phyloP scores from a whole-genome alignment of 2,113 vertebrate genomes.

The Meleagris gallopavo region DNA sequence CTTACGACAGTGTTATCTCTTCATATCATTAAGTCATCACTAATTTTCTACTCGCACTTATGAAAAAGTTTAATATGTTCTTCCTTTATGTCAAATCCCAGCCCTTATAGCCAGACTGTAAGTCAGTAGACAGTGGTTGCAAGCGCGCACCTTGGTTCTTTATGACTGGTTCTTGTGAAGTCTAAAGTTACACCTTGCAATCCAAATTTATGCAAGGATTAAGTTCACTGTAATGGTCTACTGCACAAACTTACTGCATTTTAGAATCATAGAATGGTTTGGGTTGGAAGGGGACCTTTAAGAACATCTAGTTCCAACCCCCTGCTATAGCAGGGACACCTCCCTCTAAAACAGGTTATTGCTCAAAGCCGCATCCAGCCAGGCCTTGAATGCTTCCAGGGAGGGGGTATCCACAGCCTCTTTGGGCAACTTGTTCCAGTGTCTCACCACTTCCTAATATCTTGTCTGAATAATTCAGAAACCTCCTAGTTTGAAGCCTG shows the following conservation, averaged over 20 bases:
- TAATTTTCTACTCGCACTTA: not conserved
- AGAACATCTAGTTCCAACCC: no score
- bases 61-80: not conserved
- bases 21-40: not conserved
- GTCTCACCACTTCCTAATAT: no score
- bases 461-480: no score
- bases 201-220: not conserved
- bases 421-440: no score
- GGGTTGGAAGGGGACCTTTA: no score
- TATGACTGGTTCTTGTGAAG: not conserved
- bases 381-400: no score
- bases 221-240: not conserved
- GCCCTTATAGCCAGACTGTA: not conserved
- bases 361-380: no score
- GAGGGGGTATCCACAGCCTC: no score
- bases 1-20: not conserved
- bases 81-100: not conserved
- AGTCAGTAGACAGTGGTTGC: not conserved
- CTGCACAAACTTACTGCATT: not conserved
- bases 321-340: no score
- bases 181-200: not conserved
- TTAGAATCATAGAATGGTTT: no score
- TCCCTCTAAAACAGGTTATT: no score
- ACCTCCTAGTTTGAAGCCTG: no score
- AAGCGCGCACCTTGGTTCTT: not conserved